Evolutionary conservation across 2,888 invertebrate species (phyloP).

Genomic region (Disparrhopalites patrizii): DNA sequence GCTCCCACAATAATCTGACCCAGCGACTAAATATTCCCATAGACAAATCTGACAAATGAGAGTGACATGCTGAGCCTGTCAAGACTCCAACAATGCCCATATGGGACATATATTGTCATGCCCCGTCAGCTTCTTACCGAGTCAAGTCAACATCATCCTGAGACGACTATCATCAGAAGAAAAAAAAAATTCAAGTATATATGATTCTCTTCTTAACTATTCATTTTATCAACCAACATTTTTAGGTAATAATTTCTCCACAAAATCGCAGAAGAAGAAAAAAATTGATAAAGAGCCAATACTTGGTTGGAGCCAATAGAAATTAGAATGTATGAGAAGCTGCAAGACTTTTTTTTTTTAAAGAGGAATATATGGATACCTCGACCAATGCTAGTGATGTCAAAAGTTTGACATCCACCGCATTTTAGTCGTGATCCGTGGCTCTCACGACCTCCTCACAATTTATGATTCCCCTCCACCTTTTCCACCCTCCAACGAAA

Average conservation of each 20-base stretch:
- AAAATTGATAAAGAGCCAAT: too few relatives aligned
- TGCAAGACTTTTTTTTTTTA: slow-evolving; percentile 7
- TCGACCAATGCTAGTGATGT: too few relatives aligned
- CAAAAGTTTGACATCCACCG: slow-evolving; percentile 7
- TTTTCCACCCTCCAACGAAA: not conserved
- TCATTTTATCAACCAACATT: too few relatives aligned
- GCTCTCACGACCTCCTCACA: slow-evolving; percentile 18
- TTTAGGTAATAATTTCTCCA: too few relatives aligned
- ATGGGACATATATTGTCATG: slow-evolving; percentile 33
- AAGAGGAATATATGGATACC: not conserved
- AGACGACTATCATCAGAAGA: too few relatives aligned
- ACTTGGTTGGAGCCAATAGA: too few relatives aligned
- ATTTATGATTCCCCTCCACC: slow-evolving; percentile 21
- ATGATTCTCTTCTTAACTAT: too few relatives aligned
- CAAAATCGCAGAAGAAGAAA: too few relatives aligned
- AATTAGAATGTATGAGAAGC: too few relatives aligned
- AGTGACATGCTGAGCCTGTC: slow-evolving; percentile 29
- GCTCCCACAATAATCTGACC: not conserved
- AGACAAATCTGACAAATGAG: slow-evolving; percentile 23
- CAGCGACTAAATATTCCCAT: slow-evolving; percentile 12
- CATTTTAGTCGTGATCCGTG: slow-evolving; percentile 21
- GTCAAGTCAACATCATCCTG: slow-evolving; percentile 19
- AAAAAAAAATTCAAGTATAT: too few relatives aligned
- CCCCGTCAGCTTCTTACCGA: slow-evolving; percentile 30
- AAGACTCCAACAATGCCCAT: slow-evolving; percentile 30